A percentile compares a stretch with the other conserved stretches of the same genome.
phyloP scores from a whole-genome alignment of 2,888 invertebrate species.

The Apomyelois bistriatella region DNA sequence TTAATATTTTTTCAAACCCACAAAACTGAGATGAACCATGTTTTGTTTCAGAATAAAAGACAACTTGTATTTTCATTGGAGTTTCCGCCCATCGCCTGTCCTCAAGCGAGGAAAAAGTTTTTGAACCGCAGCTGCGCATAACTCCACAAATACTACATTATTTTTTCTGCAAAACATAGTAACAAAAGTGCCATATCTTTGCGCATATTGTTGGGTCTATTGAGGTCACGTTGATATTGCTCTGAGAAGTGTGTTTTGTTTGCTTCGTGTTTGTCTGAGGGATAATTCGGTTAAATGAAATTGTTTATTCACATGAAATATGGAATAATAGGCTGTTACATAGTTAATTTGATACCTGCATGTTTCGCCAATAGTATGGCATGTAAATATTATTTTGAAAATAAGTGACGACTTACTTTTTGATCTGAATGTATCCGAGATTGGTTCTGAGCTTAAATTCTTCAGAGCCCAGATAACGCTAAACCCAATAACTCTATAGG shows the following conservation, averaged over 20 bases:
- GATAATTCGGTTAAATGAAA: neutral
- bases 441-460: no score
- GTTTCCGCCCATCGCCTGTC: neutral
- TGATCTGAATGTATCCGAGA: no score
- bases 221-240: neutral
- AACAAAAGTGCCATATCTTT: conserved; percentile 2
- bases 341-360: no score
- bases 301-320: no score
- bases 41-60: neutral
- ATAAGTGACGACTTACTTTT: no score
- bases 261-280: neutral
- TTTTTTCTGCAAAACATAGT: conserved; percentile 3
- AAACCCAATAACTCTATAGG: no score
- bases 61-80: neutral
- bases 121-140: neutral
- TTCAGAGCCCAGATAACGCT: no score
- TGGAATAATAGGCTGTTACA: no score
- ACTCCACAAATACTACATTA: neutral
- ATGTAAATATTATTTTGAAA: no score
- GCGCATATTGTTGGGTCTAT: neutral
- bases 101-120: neutral
- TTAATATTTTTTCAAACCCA: neutral
- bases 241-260: neutral
- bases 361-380: no score
- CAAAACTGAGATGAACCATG: neutral